Evolutionary conservation across 2,797 vertebrate species (phyloP), one percentile per base, ranked within the genome.

Genomic region (Aeoliscus strigatus): DNA sequence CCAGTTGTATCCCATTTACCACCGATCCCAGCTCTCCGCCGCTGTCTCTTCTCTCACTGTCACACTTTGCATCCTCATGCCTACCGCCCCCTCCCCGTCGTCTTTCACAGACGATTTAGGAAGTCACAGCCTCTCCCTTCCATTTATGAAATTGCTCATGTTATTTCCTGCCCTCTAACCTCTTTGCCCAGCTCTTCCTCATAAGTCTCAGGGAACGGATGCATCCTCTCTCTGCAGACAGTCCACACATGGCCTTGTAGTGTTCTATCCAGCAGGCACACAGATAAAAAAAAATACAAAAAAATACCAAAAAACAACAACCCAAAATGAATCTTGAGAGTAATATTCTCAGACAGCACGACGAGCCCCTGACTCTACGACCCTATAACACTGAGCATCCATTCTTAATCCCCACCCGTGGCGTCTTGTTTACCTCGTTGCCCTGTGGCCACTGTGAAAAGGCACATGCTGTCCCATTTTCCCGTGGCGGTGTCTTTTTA

Each of bases 111-210:
- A 76, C 75, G 60, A 82, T 85, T 86, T 83, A 83, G 83, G 83
- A 82, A 84, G 83, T 77, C 80, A 75, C 68, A 80, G 81, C 73
- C 78, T 82, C 72, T 81, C 82, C 80, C 79, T 80, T 83, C 80
- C 81, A 86, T 86, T 86, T 85, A 77, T 77, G 66, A 85, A 85
- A 87, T 83, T 86, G 83, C 82, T 82, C 67, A 63, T 82, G 75
- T 80, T 77, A 80, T 80, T 79, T 82, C 75, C 70, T 75, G 63
- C 66, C 38, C 26, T 43, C 15, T 17, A 31, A 18, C 13, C 17
- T 24, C 33, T 9, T 17, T 60, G 60, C 33, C 58, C 68, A 41
- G 41, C 51, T 51, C 49, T 55, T 43, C 38, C 61, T 71, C 65
- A 63, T 73, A 79, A 78, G 67, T 75, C 77, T 60, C 57, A 50